Evolutionary conservation across 2,797 vertebrate species (phyloP).

Genomic region (Cuniculus paca): DNA sequence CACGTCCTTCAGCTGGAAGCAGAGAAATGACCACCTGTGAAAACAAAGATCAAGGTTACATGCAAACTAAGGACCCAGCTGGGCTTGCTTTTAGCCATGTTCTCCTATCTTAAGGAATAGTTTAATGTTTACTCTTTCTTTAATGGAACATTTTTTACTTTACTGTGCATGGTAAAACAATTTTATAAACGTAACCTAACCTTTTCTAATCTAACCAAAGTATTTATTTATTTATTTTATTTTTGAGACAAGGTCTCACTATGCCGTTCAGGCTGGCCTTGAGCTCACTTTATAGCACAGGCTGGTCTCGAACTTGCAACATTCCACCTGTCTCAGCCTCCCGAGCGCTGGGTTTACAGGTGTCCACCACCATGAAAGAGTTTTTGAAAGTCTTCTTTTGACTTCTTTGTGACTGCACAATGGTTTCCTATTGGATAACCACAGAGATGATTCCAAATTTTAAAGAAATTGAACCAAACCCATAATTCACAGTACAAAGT

Average conservation of each 20-base stretch:
- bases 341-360: too few relatives aligned
- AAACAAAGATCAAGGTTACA: not conserved
- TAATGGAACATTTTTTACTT: slow-evolving; percentile 22
- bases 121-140: not conserved
- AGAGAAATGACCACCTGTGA: not conserved
- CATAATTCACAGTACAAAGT: not conserved
- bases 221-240: not conserved
- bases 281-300: too few relatives aligned
- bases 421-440: not conserved
- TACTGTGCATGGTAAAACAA: not conserved
- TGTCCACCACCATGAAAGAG: too few relatives aligned
- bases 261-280: too few relatives aligned
- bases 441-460: slow-evolving; percentile 14
- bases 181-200: not conserved
- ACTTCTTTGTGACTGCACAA: not conserved
- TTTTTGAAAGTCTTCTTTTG: not conserved
- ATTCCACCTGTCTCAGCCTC: too few relatives aligned
- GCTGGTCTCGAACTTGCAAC: too few relatives aligned
- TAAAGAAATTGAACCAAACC: slow-evolving; percentile 40
- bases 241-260: too few relatives aligned
- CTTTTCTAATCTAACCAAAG: slow-evolving; percentile 36
- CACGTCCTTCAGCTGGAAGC: not conserved
- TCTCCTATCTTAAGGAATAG: not conserved
- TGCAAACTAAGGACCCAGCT: not conserved
- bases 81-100: not conserved